Base-by-base conservation (phyloP, 1,140 invertebrate species). In the Drosophila sp. region DNA sequence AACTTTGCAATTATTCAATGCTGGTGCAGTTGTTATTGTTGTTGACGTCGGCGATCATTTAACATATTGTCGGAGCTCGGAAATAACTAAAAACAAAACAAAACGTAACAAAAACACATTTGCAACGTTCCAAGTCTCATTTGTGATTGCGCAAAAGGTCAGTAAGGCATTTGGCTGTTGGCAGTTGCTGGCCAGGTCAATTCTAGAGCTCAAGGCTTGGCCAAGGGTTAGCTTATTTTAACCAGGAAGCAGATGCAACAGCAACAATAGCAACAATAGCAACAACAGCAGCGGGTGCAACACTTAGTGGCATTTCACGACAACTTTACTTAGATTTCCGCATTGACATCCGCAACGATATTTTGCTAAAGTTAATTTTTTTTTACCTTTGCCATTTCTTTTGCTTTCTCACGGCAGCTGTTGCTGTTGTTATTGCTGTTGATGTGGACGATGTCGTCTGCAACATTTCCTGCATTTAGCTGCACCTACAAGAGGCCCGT, bases 381-480 rank as follows among this genome's bases (percentile, higher is more conserved):
- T 14, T 40, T 71, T 78, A 87, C 83, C 82, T 89, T 87, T 87
- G 83, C 59, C 82, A 87, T 87, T 87, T 87, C 79, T 79, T 61
- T 65, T 63, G 67, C 75, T 87, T 82, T 87, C 82, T 87, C 82
- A 89, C 82, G 82, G 78, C 62, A 48, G 38, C 66, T 46, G 25
- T 27, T n/a, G 34, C 66, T 67, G 58, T 58, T 50, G 57, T 27
- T 14, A 27, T 29, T 14, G 40, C 34, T 54, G 48, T 54, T n/a
- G 36, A 1, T 11, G 43, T n/a, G 16, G 40, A 1, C 7, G 40
- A 75, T 76, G 73, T 76, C 66, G 64, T 61, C 73, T 53, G 46
- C 57, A 45, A 34, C 51, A 76, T 77, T 77, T 70, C 50, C 76
- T 71, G 76, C 64, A 69, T 76, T 59, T 56, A 61, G 56, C 79